These are phyloP conservation scores for Scaptomyza tumidula DNA, from an alignment of 2,888 invertebrate genomes.

Conservation along the genomic window DNA sequence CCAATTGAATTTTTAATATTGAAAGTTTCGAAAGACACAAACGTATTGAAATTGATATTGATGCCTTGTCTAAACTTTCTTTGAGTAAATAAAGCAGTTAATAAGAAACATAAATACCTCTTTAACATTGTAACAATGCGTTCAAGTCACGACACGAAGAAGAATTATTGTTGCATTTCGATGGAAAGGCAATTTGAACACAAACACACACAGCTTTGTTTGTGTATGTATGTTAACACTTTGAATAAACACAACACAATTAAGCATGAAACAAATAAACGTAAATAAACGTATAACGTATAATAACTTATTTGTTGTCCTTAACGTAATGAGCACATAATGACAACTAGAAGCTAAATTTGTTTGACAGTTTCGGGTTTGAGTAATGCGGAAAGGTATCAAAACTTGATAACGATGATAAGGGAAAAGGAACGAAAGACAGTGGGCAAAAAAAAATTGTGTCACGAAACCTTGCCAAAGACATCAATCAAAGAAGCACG, in stretches of 20 bases:
- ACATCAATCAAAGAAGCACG: slow-evolving; percentile 49
- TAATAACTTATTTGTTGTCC: background rate
- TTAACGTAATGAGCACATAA: slow-evolving; percentile 19
- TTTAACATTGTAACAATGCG: background rate
- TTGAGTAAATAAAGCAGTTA: background rate
- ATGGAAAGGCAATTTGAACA: background rate
- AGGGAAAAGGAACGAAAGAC: background rate
- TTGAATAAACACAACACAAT: background rate
- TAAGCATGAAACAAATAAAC: too few species aligned
- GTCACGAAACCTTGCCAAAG: slow-evolving; percentile 38
- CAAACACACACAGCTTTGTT: background rate
- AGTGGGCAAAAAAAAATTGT: slow-evolving; percentile 5
- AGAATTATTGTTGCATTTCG: background rate
- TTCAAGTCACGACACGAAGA: background rate
- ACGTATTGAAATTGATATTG: too few species aligned
- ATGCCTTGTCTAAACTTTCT: too few species aligned
- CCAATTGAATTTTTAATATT: too few species aligned
- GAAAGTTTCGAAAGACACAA: too few species aligned
- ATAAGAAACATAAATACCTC: background rate
- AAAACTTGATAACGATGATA: background rate
- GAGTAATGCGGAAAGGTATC: background rate
- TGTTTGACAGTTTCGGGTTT: background rate
- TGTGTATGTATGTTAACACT: background rate
- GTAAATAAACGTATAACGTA: background rate
- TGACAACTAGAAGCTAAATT: slow-evolving; percentile 1